Base-by-base conservation (phyloP, 1,140 invertebrate genomes). In the Pentalonia nigronervosa region DNA sequence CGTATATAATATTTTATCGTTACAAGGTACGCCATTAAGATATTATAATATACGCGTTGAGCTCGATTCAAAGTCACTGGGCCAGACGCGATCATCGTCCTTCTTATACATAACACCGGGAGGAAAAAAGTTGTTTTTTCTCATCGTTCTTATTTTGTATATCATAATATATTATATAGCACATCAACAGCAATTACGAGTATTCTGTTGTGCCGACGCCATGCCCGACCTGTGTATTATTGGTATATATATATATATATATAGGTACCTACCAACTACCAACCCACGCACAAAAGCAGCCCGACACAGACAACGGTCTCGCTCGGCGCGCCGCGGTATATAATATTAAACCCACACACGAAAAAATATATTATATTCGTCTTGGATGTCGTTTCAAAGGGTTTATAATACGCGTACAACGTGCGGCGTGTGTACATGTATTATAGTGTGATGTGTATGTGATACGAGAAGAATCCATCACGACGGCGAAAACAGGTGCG, bases 371-470 rank as follows among this genome's bases (percentile, higher is more conserved):
- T 45, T n/a, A 67, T 21, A 83, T 23, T n/a, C 36, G 76, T 83
- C 11, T 25, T 84, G 76, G 47, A 92, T 76, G n/a, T 48, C 90
- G 30, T 81, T 48, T 83, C 76, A 92, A 92, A 92, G 76, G 91
- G 91, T 47, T 76, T 76, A 76, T 76, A 76, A 76, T 91, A 91
- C 41, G 45, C 2, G 17, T 21, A 47, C 47, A 89, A 41, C 45
- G 21, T 45, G 21, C 30, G 21, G 8, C 11, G 23, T 36, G 17
- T 36, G n/a, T 41, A 30, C 23, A 45, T 84, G 9, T 56, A 23
- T 36, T 50, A 30, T 45, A 7, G 76, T 91, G 47, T 23, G 81
- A n/a, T 76, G 41, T 47, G 17, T 7, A 6, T 41, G 41, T 41
- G 41, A 41, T 41, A 41, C 41, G 41, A 81, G n/a, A 23, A 83